These are phyloP conservation scores for Montipora foliosa DNA, from an alignment of 64 coral and sea anemone species.

Conservation along the genomic window DNA sequence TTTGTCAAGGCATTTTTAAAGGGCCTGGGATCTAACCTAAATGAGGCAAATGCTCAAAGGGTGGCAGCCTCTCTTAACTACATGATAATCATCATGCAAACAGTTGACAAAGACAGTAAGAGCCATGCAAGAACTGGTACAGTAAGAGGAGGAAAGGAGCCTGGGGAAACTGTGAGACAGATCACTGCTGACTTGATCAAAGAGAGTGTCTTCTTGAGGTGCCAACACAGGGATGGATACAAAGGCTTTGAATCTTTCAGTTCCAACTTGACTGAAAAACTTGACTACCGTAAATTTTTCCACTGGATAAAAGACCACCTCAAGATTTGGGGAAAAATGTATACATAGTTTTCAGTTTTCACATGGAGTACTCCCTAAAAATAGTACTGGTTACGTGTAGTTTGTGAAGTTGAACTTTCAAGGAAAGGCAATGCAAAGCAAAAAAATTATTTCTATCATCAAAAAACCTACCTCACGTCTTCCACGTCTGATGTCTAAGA, in stretches of 20 bases:
- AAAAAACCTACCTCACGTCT: no score
- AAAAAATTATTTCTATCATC: no score
- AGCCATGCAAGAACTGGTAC: neutral
- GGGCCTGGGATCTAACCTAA: conserved; percentile 30
- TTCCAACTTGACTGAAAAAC: neutral
- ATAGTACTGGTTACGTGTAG: no score
- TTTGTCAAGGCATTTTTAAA: conserved; percentile 30
- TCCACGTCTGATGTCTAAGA: no score
- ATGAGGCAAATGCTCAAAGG: conserved; percentile 24
- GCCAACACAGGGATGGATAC: neutral
- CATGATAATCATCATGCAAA: conserved; percentile 7
- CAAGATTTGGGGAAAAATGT: neutral
- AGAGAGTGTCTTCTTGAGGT: neutral
- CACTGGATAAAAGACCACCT: neutral
- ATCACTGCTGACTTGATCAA: neutral
- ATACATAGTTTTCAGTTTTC: neutral
- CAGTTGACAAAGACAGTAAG: neutral
- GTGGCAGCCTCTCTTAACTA: conserved; percentile 16
- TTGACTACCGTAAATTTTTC: neutral
- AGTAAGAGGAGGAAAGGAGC: neutral
- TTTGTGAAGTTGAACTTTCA: no score
- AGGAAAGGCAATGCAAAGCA: no score
- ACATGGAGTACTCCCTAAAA: no score
- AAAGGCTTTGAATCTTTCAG: neutral
- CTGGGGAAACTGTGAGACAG: neutral